Evolutionary conservation across 2,797 vertebrate species (phyloP).

Genomic region (Malurus splendens): DNA sequence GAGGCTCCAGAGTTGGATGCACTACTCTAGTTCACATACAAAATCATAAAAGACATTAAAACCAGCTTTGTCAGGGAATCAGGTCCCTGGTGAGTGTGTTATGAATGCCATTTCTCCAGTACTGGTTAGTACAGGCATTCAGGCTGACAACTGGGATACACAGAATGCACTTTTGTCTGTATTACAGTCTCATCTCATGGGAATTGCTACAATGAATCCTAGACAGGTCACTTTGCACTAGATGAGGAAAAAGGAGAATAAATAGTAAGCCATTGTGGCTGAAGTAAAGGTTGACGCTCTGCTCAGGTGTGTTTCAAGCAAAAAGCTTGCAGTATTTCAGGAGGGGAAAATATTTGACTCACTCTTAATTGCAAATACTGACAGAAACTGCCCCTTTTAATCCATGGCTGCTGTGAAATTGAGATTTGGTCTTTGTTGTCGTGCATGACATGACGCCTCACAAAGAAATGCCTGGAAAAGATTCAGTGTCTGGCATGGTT

Average conservation of each 20-base stretch:
- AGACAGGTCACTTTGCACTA: not conserved
- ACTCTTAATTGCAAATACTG: not conserved
- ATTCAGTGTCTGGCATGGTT: not conserved
- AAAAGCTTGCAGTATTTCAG: not conserved
- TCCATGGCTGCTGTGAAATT: not conserved
- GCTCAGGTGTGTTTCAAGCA: not conserved
- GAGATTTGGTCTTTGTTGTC: not conserved
- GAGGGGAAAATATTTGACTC: not conserved
- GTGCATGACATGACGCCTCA: not conserved
- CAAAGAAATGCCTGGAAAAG: conserved; percentile 2
- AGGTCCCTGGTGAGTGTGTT: not conserved
- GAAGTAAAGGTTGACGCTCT: not conserved
- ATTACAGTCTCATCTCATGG: not conserved
- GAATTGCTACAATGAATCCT: not conserved
- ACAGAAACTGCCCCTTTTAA: not conserved
- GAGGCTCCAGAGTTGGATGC: no score
- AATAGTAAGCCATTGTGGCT: not conserved
- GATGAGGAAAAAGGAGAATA: not conserved
- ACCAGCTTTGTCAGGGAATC: not conserved
- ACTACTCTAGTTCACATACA: not conserved
- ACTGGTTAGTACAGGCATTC: not conserved
- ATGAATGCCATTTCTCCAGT: not conserved
- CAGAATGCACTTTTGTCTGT: not conserved
- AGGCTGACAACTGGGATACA: not conserved
- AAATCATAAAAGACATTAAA: not conserved